Conservation (phyloP, 2,888 invertebrate species). For the Pandemis cinnamomeana region DNA sequence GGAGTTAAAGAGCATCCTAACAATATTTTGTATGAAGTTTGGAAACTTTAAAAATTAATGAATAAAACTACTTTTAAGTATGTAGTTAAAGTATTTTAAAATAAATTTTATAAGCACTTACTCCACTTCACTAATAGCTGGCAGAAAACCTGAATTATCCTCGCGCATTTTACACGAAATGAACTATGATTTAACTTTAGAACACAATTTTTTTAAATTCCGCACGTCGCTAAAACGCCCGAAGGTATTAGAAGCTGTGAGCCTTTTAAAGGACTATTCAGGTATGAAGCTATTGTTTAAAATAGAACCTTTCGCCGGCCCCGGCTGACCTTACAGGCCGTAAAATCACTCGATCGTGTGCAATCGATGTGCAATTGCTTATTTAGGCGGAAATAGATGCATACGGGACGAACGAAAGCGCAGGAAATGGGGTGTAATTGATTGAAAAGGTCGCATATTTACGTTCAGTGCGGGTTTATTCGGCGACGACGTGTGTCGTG, state of each 20-base stretch:
- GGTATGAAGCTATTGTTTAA: conserved; percentile 53
- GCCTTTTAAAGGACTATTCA: conserved; percentile 34
- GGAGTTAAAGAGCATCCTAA: not conserved
- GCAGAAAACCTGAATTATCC: conserved; percentile 28
- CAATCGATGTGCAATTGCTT: conserved; percentile 76
- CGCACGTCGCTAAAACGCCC: conserved; percentile 18
- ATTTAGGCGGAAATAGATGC: conserved; percentile 53
- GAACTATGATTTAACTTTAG: not conserved
- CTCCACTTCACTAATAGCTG: conserved; percentile 37
- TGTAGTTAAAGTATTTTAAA: no score
- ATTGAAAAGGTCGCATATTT: conserved; percentile 36
- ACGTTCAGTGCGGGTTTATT: conserved; percentile 21
- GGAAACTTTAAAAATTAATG: not conserved
- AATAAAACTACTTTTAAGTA: no score
- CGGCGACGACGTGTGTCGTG: conserved; percentile 39
- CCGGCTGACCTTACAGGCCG: conserved; percentile 67
- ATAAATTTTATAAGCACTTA: conserved; percentile 26
- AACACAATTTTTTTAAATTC: not conserved
- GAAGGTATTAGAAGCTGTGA: conserved; percentile 22
- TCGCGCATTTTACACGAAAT: conserved; percentile 28
- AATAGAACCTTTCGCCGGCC: conserved; percentile 63
- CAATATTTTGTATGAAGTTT: not conserved
- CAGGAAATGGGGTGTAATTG: conserved; percentile 39
- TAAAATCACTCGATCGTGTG: conserved; percentile 73
- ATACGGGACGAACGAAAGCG: conserved; percentile 36